phyloP scores from a whole-genome alignment of 2,888 invertebrate species.

The Spisula subtruncata region DNA sequence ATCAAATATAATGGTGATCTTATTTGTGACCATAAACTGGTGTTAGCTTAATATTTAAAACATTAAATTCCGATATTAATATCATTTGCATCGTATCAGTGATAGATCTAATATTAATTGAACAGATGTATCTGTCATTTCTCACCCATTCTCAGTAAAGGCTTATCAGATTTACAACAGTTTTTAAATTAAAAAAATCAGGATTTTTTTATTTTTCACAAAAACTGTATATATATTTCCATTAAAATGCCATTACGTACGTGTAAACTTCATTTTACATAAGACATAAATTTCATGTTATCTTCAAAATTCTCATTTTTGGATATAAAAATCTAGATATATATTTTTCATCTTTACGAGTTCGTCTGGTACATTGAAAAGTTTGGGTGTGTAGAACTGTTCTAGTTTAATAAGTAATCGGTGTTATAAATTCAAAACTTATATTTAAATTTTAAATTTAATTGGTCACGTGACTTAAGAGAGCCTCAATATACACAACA shows the following conservation, averaged over 20 bases:
- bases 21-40: too few relatives aligned
- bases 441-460: too few relatives aligned
- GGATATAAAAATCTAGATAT: too few relatives aligned
- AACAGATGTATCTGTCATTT: not conserved
- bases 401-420: not conserved
- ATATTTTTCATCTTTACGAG: not conserved
- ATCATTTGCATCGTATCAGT: too few relatives aligned
- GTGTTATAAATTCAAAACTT: too few relatives aligned
- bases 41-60: too few relatives aligned
- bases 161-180: not conserved
- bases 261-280: not conserved
- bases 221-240: not conserved
- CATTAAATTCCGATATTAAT: too few relatives aligned
- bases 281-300: not conserved
- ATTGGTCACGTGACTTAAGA: too few relatives aligned
- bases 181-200: not conserved
- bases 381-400: not conserved
- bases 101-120: not conserved
- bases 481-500: too few relatives aligned
- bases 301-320: not conserved
- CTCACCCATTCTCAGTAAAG: not conserved
- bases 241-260: slow-evolving; percentile 17
- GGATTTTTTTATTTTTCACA: not conserved
- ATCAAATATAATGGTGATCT: too few relatives aligned
- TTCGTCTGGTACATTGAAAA: not conserved